A percentile compares a stretch with the other conserved stretches of the same genome.
Conservation (phyloP, 2,113 vertebrate genomes). For the Rutilus rutilus region DNA sequence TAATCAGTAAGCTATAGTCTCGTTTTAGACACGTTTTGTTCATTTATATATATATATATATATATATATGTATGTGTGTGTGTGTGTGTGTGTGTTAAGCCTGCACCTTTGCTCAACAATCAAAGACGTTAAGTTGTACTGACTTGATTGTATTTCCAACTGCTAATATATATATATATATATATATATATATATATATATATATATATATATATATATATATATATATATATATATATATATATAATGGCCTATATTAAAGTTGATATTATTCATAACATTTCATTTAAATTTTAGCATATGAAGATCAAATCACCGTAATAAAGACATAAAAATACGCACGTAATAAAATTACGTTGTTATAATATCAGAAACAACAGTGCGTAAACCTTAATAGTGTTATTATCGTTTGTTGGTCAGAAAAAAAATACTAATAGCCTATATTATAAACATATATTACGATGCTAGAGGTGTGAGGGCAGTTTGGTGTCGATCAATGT, state of each 20-base stretch:
- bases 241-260: neutral
- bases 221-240: neutral
- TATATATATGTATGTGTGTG: neutral
- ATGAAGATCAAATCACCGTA: neutral
- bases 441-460: neutral
- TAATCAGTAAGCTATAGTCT: slow-evolving; percentile 22
- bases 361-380: neutral
- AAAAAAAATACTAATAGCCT: neutral
- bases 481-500: neutral
- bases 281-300: neutral
- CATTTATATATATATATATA: no score
- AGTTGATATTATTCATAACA: neutral
- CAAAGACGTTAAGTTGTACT: no score
- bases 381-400: neutral
- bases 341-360: neutral
- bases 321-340: neutral
- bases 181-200: neutral
- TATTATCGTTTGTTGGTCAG: neutral
- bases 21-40: slow-evolving; percentile 12
- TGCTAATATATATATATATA: no score
- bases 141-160: no score
- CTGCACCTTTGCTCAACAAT: no score
- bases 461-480: neutral
- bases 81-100: no score
- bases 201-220: neutral